Evolutionary conservation across 2,797 vertebrate species (phyloP).

Genomic region (Karalla daura): DNA sequence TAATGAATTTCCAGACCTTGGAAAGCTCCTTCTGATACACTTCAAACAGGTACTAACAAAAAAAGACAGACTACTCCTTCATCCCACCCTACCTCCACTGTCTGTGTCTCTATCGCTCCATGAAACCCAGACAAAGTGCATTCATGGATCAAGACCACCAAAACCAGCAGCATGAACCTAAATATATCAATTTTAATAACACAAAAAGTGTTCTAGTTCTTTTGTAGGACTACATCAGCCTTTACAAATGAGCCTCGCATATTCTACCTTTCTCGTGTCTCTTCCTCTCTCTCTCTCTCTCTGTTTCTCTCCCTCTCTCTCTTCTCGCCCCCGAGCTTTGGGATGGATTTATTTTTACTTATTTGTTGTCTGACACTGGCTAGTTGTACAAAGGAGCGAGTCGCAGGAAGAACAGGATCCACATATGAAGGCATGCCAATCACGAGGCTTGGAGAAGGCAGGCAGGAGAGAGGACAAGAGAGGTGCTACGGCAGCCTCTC

Average conservation of each 20-base stretch:
- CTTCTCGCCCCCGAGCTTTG: slow-evolving; percentile 20
- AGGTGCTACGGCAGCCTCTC: slow-evolving; percentile 49
- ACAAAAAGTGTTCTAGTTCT: slow-evolving; percentile 31
- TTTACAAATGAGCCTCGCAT: slow-evolving; percentile 10
- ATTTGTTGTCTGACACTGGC: slow-evolving; percentile 75
- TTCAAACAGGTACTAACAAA: slow-evolving; percentile 82
- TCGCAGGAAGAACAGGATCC: slow-evolving; percentile 72
- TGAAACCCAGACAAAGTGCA: slow-evolving; percentile 55
- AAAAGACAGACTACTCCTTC: slow-evolving; percentile 73
- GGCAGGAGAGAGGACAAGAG: slow-evolving; percentile 49
- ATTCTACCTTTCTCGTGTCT: background rate
- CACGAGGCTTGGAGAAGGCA: slow-evolving; percentile 57
- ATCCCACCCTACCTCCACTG: slow-evolving; percentile 62
- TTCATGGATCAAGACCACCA: slow-evolving; percentile 62
- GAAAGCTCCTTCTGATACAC: slow-evolving; percentile 85
- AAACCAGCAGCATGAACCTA: slow-evolving; percentile 10
- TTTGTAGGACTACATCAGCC: slow-evolving; percentile 7
- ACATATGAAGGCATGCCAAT: slow-evolving; percentile 84
- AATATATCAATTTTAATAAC: slow-evolving; percentile 44
- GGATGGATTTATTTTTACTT: slow-evolving; percentile 56
- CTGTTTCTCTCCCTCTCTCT: slow-evolving; percentile 6
- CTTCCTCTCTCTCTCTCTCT: slow-evolving; percentile 18
- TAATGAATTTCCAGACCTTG: slow-evolving; percentile 87
- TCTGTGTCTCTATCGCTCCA: slow-evolving; percentile 55
- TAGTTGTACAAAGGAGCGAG: slow-evolving; percentile 70